Conservation (phyloP, 2,888 invertebrate genomes). For the Aspidapion aeneum region DNA sequence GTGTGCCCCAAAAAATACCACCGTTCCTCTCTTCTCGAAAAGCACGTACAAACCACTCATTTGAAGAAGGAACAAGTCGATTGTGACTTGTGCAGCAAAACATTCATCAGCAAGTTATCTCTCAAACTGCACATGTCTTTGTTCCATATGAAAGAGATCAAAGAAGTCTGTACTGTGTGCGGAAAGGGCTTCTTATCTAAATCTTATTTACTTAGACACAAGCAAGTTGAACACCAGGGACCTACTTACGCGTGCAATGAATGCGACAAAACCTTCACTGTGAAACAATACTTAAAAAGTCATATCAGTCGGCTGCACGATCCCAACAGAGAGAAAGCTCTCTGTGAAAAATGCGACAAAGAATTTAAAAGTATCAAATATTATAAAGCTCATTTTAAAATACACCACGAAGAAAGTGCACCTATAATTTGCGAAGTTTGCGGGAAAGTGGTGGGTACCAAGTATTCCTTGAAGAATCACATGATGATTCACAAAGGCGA, state of each 20-base stretch:
- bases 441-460: slow-evolving; percentile 43
- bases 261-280: slow-evolving; percentile 10
- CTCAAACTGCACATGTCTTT: slow-evolving; percentile 19
- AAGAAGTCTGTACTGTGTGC: slow-evolving; percentile 27
- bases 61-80: background rate
- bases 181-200: slow-evolving; percentile 24
- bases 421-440: slow-evolving; percentile 50
- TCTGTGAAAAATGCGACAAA: background rate
- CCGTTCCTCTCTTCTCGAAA: background rate
- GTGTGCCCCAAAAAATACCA: background rate
- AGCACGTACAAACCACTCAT: background rate
- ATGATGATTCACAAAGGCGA: slow-evolving; percentile 36
- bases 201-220: slow-evolving; percentile 17
- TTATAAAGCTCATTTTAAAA: background rate
- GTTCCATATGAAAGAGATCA: slow-evolving; percentile 20
- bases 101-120: slow-evolving; percentile 20
- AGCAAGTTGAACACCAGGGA: slow-evolving; percentile 16
- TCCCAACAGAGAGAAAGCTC: slow-evolving; percentile 4
- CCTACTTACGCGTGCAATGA: slow-evolving; percentile 9
- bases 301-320: slow-evolving; percentile 10
- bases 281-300: background rate
- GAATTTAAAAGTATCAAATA: background rate
- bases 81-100: slow-evolving; percentile 24
- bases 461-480: slow-evolving; percentile 27
- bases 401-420: background rate